These are phyloP conservation scores for Sorex araneus DNA, from an alignment of 2,113 vertebrate species.

Conservation along the genomic window DNA sequence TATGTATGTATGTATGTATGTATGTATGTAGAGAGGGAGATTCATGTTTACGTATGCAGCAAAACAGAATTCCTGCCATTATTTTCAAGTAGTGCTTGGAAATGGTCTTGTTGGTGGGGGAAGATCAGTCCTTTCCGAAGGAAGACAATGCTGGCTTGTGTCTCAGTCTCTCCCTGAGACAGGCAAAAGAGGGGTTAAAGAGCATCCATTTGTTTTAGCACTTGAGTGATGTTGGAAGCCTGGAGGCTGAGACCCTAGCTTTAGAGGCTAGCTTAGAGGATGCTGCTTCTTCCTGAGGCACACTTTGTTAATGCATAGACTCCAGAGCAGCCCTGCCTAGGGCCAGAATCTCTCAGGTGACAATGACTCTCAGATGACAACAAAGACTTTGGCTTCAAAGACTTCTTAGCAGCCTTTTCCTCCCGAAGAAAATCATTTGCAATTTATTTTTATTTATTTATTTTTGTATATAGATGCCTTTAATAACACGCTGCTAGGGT, in stretches of 20 bases:
- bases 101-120: constrained; percentile 17
- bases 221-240: constrained; percentile 65
- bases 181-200: constrained; percentile 78
- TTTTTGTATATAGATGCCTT: constrained; percentile 57
- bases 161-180: constrained; percentile 36
- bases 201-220: constrained; percentile 79
- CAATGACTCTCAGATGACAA: constrained; percentile 78
- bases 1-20: not conserved
- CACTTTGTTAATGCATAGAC: not conserved
- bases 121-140: not conserved
- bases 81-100: constrained; percentile 34
- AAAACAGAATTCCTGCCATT: not conserved
- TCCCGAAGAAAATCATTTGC: constrained; percentile 68
- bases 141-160: constrained; percentile 17
- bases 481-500: constrained; percentile 75
- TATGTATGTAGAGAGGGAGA: not conserved
- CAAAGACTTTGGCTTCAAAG: constrained; percentile 80
- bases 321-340: constrained; percentile 61
- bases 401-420: constrained; percentile 62
- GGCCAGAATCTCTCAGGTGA: constrained; percentile 76
- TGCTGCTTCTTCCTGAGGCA: constrained; percentile 67
- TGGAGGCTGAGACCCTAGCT: constrained; percentile 61
- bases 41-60: not conserved
- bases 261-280: constrained; percentile 77
- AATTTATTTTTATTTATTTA: constrained; percentile 49